These are phyloP conservation scores for Temnothorax nylanderi DNA, from an alignment of 1,140 invertebrate genomes.

Conservation along the genomic window DNA sequence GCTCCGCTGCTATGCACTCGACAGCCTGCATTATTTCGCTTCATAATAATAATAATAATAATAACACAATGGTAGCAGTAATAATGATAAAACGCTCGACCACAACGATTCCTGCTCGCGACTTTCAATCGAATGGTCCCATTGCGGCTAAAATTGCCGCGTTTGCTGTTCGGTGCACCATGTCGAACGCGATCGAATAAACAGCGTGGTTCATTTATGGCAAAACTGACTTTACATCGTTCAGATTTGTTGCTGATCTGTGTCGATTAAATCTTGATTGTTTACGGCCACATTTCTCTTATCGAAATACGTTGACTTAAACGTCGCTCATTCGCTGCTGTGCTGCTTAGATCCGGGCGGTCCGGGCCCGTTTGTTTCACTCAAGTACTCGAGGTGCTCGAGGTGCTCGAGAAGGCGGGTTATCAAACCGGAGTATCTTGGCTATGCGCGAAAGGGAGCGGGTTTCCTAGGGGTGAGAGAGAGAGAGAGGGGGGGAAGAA, in stretches of 20 bases:
- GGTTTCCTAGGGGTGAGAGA: conserved; percentile 1
- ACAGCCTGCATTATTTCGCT: conserved; percentile 35
- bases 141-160: conserved; percentile 37
- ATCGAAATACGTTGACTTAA: conserved; percentile 20
- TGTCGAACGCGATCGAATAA: neutral
- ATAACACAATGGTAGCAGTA: neutral
- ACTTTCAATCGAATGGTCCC: conserved; percentile 46
- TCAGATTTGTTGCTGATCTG: neutral
- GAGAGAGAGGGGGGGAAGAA: neutral
- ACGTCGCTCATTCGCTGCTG: neutral
- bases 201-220: neutral
- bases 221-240: neutral
- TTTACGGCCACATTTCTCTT: neutral
- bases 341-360: neutral
- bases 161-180: neutral
- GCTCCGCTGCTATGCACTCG: neutral
- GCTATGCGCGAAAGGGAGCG: neutral
- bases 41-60: neutral
- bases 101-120: conserved; percentile 14
- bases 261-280: neutral
- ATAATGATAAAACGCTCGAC: conserved; percentile 37
- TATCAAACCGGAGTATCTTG: conserved; percentile 63
- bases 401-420: conserved; percentile 16
- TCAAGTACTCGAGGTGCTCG: conserved; percentile 23
- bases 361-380: conserved; percentile 1